A percentile compares a stretch with the other conserved stretches of the same genome.
Conservation (phyloP, 2,113 vertebrate genomes). For the Petaurus breviceps region DNA sequence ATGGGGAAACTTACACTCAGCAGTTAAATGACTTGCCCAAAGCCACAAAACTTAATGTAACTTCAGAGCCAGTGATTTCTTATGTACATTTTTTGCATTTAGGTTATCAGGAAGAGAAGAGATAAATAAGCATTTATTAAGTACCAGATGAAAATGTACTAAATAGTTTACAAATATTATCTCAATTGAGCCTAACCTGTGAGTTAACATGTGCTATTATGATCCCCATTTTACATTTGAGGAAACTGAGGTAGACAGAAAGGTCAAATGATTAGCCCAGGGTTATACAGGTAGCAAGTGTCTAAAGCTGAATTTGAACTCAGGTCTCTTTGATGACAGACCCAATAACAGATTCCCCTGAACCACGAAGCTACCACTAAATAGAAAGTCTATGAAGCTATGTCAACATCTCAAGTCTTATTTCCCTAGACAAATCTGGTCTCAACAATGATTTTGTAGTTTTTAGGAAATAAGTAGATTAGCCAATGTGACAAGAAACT, state of each 20-base stretch:
- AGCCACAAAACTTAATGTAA: no score
- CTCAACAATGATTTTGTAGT: neutral
- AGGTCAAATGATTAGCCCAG: neutral
- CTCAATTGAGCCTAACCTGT: neutral
- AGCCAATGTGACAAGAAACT: neutral
- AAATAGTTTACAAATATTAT: neutral
- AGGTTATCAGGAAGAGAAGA: no score
- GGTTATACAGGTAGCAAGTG: neutral
- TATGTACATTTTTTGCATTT: neutral
- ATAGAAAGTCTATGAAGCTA: neutral
- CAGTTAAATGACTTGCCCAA: no score
- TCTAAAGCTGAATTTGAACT: neutral
- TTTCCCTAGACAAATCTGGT: neutral
- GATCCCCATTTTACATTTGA: neutral
- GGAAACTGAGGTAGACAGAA: neutral
- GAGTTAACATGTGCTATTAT: neutral
- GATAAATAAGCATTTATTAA: no score
- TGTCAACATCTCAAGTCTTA: neutral
- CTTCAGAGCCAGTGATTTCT: no score
- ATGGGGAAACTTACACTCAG: no score
- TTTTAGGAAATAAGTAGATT: neutral
- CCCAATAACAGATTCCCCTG: neutral
- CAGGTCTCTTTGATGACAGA: neutral
- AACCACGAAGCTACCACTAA: neutral
- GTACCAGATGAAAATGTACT: neutral